Evolutionary conservation across 2,888 invertebrate species (phyloP).

Genomic region (Saturnia japonica): DNA sequence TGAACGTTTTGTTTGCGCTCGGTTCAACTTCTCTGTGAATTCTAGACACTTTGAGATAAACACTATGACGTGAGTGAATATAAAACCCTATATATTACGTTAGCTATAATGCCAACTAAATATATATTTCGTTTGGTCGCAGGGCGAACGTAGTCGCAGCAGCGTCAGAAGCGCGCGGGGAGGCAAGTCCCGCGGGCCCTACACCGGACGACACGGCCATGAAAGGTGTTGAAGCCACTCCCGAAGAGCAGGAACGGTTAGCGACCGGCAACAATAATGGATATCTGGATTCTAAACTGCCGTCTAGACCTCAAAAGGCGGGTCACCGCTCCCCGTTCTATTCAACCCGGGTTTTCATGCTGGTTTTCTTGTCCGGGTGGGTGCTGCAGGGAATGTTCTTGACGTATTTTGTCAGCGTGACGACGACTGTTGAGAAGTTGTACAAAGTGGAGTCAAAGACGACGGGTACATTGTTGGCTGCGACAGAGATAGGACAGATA

Average conservation of each 20-base stretch:
- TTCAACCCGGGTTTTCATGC: constrained; percentile 93
- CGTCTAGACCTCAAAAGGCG: constrained; percentile 75
- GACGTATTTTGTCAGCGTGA: constrained; percentile 96
- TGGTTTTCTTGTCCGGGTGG: constrained; percentile 93
- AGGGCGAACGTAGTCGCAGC: constrained; percentile 66
- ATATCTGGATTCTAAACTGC: constrained; percentile 88
- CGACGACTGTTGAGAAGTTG: constrained; percentile 95
- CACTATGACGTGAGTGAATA: constrained; percentile 70
- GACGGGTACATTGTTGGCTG: constrained; percentile 93
- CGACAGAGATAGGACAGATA: constrained; percentile 96
- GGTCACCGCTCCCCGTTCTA: constrained; percentile 87
- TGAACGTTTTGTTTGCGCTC: constrained; percentile 60
- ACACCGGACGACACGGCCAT: constrained; percentile 68
- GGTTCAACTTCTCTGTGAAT: constrained; percentile 36
- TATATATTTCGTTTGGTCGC: constrained; percentile 56
- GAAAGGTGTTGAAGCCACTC: constrained; percentile 77
- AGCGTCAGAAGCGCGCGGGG: constrained; percentile 63
- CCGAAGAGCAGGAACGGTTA: constrained; percentile 76
- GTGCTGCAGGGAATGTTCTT: constrained; percentile 95
- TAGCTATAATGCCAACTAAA: constrained; percentile 26
- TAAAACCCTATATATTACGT: constrained; percentile 15
- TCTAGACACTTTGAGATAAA: constrained; percentile 45
- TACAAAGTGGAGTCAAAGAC: constrained; percentile 96
- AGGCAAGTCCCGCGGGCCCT: constrained; percentile 66
- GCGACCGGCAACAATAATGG: constrained; percentile 86